These are phyloP conservation scores for Desoria tigrina DNA, from an alignment of 2,888 invertebrate species.

Conservation along the genomic window DNA sequence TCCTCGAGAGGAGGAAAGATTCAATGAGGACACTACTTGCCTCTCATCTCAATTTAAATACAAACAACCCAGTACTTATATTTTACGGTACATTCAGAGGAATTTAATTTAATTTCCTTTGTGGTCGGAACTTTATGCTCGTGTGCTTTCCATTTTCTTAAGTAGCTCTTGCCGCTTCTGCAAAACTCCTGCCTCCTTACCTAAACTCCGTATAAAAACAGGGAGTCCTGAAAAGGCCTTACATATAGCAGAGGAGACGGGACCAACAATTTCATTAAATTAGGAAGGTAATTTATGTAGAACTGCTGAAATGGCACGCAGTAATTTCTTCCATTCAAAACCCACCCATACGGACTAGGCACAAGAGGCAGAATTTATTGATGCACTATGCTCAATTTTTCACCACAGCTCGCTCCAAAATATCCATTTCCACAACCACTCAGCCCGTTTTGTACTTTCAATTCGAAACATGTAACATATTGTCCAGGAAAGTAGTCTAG, in stretches of 20 bases:
- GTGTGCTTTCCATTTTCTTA: conserved; percentile 22
- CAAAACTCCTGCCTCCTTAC: not conserved
- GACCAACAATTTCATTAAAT: conserved; percentile 21
- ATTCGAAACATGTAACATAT: not conserved
- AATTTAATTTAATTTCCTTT: conserved; percentile 22
- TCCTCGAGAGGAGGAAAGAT: not conserved
- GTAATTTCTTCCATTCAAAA: conserved; percentile 1
- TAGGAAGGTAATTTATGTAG: conserved; percentile 19
- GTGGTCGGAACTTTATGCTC: conserved; percentile 10
- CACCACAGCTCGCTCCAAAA: conserved; percentile 1
- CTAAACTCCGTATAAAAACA: too few species aligned
- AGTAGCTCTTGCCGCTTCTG: conserved; percentile 1
- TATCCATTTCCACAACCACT: not conserved
- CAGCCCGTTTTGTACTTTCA: not conserved
- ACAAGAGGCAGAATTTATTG: too few species aligned
- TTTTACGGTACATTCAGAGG: conserved; percentile 17
- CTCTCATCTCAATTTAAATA: conserved; percentile 16
- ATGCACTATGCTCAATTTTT: conserved; percentile 6
- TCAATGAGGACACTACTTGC: not conserved
- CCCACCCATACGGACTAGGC: not conserved
- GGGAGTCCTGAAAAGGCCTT: too few species aligned
- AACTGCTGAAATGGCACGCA: conserved; percentile 16
- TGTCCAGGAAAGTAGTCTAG: too few species aligned
- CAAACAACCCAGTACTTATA: conserved; percentile 14
- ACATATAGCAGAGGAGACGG: not conserved